Percentiles rank a stretch among this genome's conserved stretches.
Evolutionary conservation across 2,797 vertebrate species (phyloP).

Genomic region (Vespertilio murinus): DNA sequence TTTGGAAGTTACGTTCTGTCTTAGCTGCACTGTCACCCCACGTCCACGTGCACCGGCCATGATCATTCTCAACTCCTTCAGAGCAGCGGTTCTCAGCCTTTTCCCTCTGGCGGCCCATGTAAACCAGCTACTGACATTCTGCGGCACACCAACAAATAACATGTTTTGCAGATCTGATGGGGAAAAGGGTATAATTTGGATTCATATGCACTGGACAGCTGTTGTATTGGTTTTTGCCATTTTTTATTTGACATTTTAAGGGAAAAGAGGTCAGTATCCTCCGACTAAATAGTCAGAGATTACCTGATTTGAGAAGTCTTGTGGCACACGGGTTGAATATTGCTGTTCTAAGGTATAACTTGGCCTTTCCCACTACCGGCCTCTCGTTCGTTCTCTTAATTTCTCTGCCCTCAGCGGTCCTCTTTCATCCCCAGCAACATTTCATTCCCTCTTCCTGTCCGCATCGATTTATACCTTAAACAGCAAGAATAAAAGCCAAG

Average conservation of each 20-base stretch:
- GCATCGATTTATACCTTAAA: background rate
- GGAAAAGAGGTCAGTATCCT: background rate
- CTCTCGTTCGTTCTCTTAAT: background rate
- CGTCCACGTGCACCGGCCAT: background rate
- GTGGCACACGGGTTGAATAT: background rate
- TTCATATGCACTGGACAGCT: background rate
- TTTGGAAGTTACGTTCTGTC: background rate
- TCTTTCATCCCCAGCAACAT: background rate
- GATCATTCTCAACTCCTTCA: background rate
- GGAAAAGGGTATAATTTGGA: background rate
- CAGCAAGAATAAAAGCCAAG: background rate
- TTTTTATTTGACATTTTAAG: background rate
- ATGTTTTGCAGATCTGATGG: background rate
- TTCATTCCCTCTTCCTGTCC: background rate
- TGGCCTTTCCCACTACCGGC: accelerated
- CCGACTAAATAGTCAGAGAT: background rate
- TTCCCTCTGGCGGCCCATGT: background rate
- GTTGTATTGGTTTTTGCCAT: background rate
- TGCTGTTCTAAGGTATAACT: background rate
- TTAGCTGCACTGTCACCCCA: background rate
- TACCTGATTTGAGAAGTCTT: background rate
- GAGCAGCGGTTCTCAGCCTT: background rate
- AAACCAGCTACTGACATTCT: background rate
- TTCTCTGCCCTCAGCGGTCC: background rate
- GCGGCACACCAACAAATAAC: background rate